Evolutionary conservation across 2,113 vertebrate genomes (phyloP), one percentile per base, ranked within the genome.

Genomic region (Manacus vitellinus): DNA sequence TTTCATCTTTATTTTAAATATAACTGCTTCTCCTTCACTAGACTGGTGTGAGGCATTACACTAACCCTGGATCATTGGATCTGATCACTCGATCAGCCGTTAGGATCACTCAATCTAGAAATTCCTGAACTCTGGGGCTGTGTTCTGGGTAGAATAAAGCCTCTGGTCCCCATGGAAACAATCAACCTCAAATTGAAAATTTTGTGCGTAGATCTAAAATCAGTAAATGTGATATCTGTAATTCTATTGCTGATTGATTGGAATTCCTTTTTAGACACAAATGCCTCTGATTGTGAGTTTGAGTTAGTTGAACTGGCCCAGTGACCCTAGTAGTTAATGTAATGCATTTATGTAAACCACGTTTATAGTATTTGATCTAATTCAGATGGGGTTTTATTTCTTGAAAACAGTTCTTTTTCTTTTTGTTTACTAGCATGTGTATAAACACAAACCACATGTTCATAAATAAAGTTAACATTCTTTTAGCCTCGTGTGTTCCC

Each of bases 401-500:
- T 97, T 98, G 97, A 96, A 98, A 97, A 95, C 83, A 98, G 75
- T 98, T 98, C 82, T 89, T 98, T 98, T 97, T 92, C 94, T 98
- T 96, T 98, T 98, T 98, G 97, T 98, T 98, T 97, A 98, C 97
- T 98, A 98, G 98, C 97, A 98, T 98, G 98, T 98, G 97, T 98
- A 98, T 98, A 97, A 98, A 94, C 98, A 98, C 97, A 98, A 96
- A 98, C 97, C 98, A 98, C 97, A 97, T 98, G 98, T 98, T 98
- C 96, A 98, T 96, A 98, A 98, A 98, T 98, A 98, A 98, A 98
- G 98, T 98, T 98, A 98, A 97, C 97, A 72, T 98, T 98, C 95
- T 98, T 98, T 98, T 98, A 98, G 98, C 97, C 97, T 97, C 71
- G 85, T 98, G 98, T 98, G 98, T 98, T 98, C 98, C 97, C 98